Base-by-base conservation (phyloP, 2,113 vertebrate genomes). In the Malurus melanocephalus region DNA sequence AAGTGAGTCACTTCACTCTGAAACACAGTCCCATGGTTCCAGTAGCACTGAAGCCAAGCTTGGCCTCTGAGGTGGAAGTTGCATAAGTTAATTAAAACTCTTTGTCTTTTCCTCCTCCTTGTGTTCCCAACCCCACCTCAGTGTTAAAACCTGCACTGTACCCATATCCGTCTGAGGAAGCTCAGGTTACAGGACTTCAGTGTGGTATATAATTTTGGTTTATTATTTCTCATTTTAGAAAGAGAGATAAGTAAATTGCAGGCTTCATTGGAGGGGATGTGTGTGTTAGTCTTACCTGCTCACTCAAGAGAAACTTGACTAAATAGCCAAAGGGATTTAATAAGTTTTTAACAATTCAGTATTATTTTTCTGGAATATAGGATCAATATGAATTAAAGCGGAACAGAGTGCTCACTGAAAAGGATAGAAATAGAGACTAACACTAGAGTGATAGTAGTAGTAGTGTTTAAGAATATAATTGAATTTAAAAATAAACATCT, bases 1-100 rank as follows among this genome's bases (percentile, higher is more conserved):
- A 96, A 96, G 78, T 96, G 93, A 96, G 91, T 96, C 94, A 96
- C 80, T 85, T 32, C 2, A 1, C 52, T 77, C 55, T 92, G 86
- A 94, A 93, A 85, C 74, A 42, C 88, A 64, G 82, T 74, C 71
- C 52, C 48, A 7, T 88, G 92, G 87, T 66, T 95, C 85, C 80
- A 90, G 78, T 27, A 48, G 75, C 87, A 13, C 49, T 52, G 65
- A 77, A 92, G 82, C 89, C 93, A 91, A 38, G 46, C 52, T 69
- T 93, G 92, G 87, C 77, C 59, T 80, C 67, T 11, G 62, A 76
- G 59, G 48, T 93, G 89, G 92, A 94, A 91, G 59, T 93, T 96
- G 91, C 82, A 27, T 90, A 90, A 96, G 64, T 80, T 74, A 67
- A 88, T 94, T 90, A 90, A 90, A 95, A 92, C 62, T 66, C 76